phyloP scores from a whole-genome alignment of 2,113 vertebrate species.

The Crypturellus undulatus region DNA sequence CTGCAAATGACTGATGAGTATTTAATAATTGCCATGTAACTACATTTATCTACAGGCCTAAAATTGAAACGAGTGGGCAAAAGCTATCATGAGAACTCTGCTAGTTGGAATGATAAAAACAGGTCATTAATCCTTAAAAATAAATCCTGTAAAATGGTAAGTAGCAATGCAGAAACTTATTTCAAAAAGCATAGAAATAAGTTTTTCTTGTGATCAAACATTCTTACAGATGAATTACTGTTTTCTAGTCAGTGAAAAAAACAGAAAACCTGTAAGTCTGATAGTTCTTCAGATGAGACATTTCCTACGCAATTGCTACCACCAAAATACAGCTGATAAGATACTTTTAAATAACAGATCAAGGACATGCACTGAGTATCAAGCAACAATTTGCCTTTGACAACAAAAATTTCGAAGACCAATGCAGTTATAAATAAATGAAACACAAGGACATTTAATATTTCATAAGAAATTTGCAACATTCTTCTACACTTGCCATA shows the following conservation, averaged over 20 bases:
- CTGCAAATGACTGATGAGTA: constrained; percentile 17
- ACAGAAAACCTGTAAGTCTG: background rate
- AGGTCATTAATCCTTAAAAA: background rate
- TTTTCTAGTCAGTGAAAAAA: background rate
- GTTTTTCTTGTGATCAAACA: background rate
- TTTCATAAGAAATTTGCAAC: background rate
- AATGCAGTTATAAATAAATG: background rate
- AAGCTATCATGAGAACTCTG: background rate
- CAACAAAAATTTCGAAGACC: constrained; percentile 4
- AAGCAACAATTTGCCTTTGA: constrained; percentile 18
- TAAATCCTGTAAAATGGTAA: background rate
- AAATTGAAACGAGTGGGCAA: background rate
- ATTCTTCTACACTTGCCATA: background rate
- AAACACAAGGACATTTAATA: background rate
- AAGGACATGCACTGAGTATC: background rate
- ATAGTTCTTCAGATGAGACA: background rate
- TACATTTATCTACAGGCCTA: background rate
- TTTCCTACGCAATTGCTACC: background rate
- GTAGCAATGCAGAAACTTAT: background rate
- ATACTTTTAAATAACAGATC: background rate
- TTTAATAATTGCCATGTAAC: background rate
- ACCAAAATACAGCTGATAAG: constrained; percentile 34
- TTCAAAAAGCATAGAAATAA: background rate
- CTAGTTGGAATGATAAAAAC: background rate
- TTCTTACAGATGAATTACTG: background rate